phyloP scores from a whole-genome alignment of 1,140 invertebrate genomes.

The Brachionus plicatilis region DNA sequence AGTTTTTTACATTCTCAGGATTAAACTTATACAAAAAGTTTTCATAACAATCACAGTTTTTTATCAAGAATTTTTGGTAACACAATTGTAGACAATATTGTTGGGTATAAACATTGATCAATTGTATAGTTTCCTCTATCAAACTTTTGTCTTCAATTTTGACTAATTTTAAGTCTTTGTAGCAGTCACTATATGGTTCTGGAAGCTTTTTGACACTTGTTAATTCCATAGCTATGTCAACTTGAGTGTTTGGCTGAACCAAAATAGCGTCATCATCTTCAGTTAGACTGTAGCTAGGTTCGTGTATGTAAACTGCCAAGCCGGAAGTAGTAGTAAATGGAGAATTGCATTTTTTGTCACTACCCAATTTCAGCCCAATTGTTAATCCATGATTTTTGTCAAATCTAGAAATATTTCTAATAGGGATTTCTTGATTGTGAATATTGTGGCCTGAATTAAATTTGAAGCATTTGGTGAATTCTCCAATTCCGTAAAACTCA shows the following conservation, averaged over 20 bases:
- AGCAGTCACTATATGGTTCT: slow-evolving; percentile 1
- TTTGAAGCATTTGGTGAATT: slow-evolving; percentile 12
- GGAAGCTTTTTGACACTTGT: neutral
- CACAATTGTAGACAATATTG: slow-evolving; percentile 34
- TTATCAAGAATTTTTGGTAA: slow-evolving; percentile 26
- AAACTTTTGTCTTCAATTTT: neutral
- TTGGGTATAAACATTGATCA: neutral
- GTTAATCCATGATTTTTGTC: neutral
- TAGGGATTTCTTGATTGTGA: neutral
- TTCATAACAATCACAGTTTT: slow-evolving; percentile 14
- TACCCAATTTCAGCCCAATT: neutral
- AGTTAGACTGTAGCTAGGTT: neutral
- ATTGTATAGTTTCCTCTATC: neutral
- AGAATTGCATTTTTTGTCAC: neutral
- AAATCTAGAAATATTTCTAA: neutral
- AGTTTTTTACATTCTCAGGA: neutral
- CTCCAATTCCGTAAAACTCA: neutral
- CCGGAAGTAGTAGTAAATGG: neutral
- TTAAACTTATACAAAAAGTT: neutral
- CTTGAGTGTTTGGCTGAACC: neutral
- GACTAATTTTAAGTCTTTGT: neutral
- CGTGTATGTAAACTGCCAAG: slow-evolving; percentile 8
- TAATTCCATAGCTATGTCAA: neutral
- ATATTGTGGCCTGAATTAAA: neutral
- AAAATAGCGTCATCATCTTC: slow-evolving; percentile 10